phyloP scores from a whole-genome alignment of 2,888 invertebrate species.

The Theretra japonica region DNA sequence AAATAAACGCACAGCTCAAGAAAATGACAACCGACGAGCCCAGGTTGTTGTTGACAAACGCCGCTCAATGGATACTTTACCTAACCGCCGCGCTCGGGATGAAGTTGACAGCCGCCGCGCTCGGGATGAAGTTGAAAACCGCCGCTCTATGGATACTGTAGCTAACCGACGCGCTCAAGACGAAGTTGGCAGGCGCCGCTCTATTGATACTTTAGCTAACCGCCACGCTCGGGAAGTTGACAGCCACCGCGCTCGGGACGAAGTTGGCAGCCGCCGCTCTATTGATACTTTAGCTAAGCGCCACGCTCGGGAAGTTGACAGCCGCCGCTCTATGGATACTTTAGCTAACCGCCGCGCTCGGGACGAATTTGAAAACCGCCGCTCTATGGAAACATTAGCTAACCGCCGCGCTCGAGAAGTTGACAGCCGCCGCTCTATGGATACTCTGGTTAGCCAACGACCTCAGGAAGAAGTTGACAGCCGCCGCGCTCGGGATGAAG shows the following conservation, averaged over 20 bases:
- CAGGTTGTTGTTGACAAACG: constrained; percentile 33
- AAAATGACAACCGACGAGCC: too few species aligned
- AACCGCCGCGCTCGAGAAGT: background rate
- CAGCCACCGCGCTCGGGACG: background rate
- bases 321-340: background rate
- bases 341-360: background rate
- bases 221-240: background rate
- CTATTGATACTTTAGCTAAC: background rate
- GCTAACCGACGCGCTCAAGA: background rate
- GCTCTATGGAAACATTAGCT: background rate
- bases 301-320: background rate
- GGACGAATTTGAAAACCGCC: background rate
- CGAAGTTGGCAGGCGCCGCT: background rate
- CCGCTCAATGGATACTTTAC: constrained; percentile 1
- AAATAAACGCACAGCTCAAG: too few species aligned
- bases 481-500: background rate
- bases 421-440: background rate
- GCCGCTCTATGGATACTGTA: background rate
- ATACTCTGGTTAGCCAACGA: background rate
- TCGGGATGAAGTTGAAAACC: background rate
- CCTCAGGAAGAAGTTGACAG: background rate
- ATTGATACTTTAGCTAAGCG: background rate
- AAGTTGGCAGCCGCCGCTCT: background rate
- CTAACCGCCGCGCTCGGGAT: constrained; percentile 27
- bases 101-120: constrained; percentile 27